Base-by-base conservation (phyloP, 2,113 vertebrate genomes). In the Chrysemys picta region DNA sequence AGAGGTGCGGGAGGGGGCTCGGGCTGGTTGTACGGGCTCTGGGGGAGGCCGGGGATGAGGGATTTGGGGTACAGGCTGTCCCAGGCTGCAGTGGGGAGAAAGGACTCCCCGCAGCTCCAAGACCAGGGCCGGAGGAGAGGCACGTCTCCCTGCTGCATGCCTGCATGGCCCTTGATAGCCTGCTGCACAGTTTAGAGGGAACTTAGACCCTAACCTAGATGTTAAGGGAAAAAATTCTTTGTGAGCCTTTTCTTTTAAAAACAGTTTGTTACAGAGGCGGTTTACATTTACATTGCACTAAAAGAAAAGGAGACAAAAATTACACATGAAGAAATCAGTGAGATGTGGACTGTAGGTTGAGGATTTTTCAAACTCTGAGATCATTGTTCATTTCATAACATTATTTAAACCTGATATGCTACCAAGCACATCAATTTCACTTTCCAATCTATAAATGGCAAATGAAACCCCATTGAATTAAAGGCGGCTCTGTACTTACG, bases 401-500 rank as follows among this genome's bases (percentile, higher is more conserved):
- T 79, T 45, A 76, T 45, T 45, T 59, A 88, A 91, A 72, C 25
- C 38, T 2, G 50, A 6, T 38, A 57, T 1, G 31, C 38, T 38
- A 54, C 17, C 31, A 83, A 56, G 24, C 35, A 21, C 88, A 89
- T 2, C 31, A 54, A 27, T 52, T 12, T 38, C 4, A 27, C 17
- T 7, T 22, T 49, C 27, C 27, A 72, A 25, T 27, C 6, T 50
- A 4, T 59, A 45, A 10, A 42, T 76, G 1, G 80, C 82, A 25
- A 49, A 35, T 6, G 0, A 49, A 42, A 75, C 65, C 35, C 59
- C 59, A 78, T 4, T 17, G 59, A 75, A 87, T 50, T 0, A 50
- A 65, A 38, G 0, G 42, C 59, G 75, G 21, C 21, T 80, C 7
- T 38, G 21, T 22, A 79, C 22, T 11, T 6, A 1, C 0, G 19